A percentile compares a stretch with the other conserved stretches of the same genome.
Conservation (phyloP, 1,140 invertebrate genomes). For the Acromyrmex charruanus region DNA sequence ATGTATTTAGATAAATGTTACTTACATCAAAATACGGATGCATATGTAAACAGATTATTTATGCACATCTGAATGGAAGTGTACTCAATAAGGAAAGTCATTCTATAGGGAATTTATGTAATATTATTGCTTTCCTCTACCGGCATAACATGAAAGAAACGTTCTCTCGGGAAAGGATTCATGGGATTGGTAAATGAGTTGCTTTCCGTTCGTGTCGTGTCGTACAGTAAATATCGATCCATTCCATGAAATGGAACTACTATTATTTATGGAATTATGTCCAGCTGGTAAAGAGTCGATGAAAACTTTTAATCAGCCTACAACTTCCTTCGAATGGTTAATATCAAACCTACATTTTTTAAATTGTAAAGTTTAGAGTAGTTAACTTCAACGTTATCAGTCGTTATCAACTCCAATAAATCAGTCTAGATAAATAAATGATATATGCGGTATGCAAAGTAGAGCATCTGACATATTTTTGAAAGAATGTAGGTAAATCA, state of each 20-base stretch:
- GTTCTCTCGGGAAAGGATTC: conserved; percentile 6
- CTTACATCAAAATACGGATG: conserved; percentile 3
- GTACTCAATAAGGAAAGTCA: background rate
- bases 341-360: conserved; percentile 27
- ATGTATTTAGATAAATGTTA: conserved; percentile 30
- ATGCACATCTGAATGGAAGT: background rate
- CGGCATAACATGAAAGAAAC: background rate
- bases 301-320: conserved; percentile 37
- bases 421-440: background rate
- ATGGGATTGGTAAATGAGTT: conserved; percentile 19
- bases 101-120: conserved; percentile 18
- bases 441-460: background rate
- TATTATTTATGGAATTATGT: conserved; percentile 48
- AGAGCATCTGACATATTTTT: background rate
- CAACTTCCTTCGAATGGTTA: background rate
- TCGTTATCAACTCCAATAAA: too few species aligned
- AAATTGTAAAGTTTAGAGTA: background rate
- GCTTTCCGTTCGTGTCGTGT: background rate
- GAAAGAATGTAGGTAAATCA: background rate
- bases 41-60: conserved; percentile 33
- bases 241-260: conserved; percentile 1
- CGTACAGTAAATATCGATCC: conserved; percentile 24
- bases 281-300: conserved; percentile 6
- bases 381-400: background rate
- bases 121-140: conserved; percentile 29